phyloP scores from a whole-genome alignment of 2,888 invertebrate species.

The Perdita meconis region DNA sequence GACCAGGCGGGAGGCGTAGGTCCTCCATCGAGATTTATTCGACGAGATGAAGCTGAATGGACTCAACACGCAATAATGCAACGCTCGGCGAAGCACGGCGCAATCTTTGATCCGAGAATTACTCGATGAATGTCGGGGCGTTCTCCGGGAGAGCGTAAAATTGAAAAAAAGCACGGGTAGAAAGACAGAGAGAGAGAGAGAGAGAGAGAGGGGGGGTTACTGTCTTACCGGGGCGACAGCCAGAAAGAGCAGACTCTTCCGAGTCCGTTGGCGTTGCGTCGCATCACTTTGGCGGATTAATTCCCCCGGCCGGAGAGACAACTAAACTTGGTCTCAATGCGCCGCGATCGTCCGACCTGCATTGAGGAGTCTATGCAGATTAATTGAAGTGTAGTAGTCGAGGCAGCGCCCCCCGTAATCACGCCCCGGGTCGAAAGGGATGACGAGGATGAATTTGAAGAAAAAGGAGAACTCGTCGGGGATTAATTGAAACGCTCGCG shows the following conservation, averaged over 20 bases:
- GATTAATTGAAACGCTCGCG: slow-evolving; percentile 55
- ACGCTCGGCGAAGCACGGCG: background rate
- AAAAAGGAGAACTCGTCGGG: slow-evolving; percentile 35
- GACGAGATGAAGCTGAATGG: background rate
- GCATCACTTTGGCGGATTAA: slow-evolving; percentile 61
- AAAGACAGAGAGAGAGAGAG: no score
- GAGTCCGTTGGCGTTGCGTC: slow-evolving; percentile 27
- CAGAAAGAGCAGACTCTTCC: slow-evolving; percentile 35
- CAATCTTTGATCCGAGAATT: slow-evolving; percentile 10
- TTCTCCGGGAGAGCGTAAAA: background rate
- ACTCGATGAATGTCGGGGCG: background rate
- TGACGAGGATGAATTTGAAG: slow-evolving; percentile 55
- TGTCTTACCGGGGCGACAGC: slow-evolving; percentile 7
- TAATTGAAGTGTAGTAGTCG: slow-evolving; percentile 56
- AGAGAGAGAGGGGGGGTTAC: no score
- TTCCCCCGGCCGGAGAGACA: slow-evolving; percentile 52
- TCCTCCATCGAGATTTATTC: background rate
- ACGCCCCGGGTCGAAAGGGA: slow-evolving; percentile 40
- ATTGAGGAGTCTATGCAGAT: slow-evolving; percentile 56
- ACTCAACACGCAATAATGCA: slow-evolving; percentile 7
- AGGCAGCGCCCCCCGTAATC: slow-evolving; percentile 50
- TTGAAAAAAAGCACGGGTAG: slow-evolving; percentile 10
- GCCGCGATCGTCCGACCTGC: slow-evolving; percentile 40
- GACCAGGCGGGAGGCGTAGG: background rate
- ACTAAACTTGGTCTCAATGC: slow-evolving; percentile 54